Base-by-base conservation (phyloP, 2,797 vertebrate species). In the Artibeus jamaicensis region DNA sequence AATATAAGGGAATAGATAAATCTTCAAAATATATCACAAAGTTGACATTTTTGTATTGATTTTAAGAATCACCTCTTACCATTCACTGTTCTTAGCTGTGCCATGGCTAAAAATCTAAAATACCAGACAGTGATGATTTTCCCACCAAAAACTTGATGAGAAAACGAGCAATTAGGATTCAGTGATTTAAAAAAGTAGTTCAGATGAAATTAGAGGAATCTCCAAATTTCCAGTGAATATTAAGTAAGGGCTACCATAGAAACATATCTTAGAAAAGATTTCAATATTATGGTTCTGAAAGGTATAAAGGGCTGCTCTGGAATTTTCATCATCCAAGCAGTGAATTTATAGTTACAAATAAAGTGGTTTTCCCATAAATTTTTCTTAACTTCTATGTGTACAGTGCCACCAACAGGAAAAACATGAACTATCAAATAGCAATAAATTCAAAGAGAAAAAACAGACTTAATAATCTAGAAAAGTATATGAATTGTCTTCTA, bases 361-460 rank as follows among this genome's bases (percentile, higher is more conserved):
- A 62, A 95, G 6, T 71, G 9, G 29, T 29, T 42, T 46, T 74
- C 19, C 37, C 14, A 32, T 78, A 77, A 79, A 37, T 48, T 71
- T 76, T 70, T 83, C 8, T 55, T 71, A 68, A 94, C 57, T 91
- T n/a, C 59, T 96, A 48, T 94, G 87, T 95, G 62, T 50, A 86
- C 37, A 95, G 90, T 85, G 94, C 93, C 87, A 94, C 94, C 87
- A 92, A 82, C 77, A 97, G 93, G 96, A 96, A 92, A 93, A 26
- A 90, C 6, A 46, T 8, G 39, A 42, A 59, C n/a, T 79, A 21
- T 53, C 79, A 86, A 83, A 73, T 32, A 90, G 26, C 16, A 76
- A 71, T 68, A 90, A 76, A 70, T 70, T 42, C 44, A 70, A 96
- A 85, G 26, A 44, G 11, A 90, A n/a, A 34, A 2, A 92, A 16